Evolutionary conservation across 2,888 invertebrate genomes (phyloP), one percentile per base, ranked within the genome.

Genomic region (Bhutanitis thaidina): DNA sequence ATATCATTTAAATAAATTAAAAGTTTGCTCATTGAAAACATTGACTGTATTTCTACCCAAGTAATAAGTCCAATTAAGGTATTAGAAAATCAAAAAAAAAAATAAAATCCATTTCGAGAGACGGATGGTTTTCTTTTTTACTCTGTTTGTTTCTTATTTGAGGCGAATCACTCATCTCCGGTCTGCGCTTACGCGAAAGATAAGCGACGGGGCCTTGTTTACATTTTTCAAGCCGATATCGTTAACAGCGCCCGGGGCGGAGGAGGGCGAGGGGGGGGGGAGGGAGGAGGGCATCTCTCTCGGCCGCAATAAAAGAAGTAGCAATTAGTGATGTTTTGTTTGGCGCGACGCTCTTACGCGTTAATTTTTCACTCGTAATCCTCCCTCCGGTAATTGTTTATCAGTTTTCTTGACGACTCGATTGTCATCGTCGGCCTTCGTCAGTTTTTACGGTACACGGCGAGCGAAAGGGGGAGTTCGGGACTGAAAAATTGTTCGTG

Each of bases 281-380:
- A n/a, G n/a, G n/a, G n/a, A n/a, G n/a, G n/a, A n/a, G n/a, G n/a
- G 59, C 63, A 59, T 65, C 61, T 34, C 7, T 34, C 34, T 10
- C 52, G 55, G 54, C 58, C 52, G 60, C 61, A 60, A 65, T 62
- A 65, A 67, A 67, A 65, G 67, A 65, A 62, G 58, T 57, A 59
- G 67, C 64, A 67, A 67, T 67, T 67, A 69, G 64, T 57, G 56
- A 58, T 61, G 65, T 65, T 69, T 66, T 66, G 64, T 68, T 67
- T 64, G 59, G 56, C 54, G 45, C 29, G 32, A 1, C 15, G 13
- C 7, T 54, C 57, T 5, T 34, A 53, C 54, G 56, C 57, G 54
- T 57, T 54, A 55, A 64, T 67, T 64, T 67, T 64, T 67, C 67
- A 68, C 60, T 60, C 55, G 57, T 61, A 66, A 67, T 67, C 64